These are phyloP conservation scores for Mungos mungo DNA, from an alignment of 2,113 vertebrate genomes.

Conservation along the genomic window DNA sequence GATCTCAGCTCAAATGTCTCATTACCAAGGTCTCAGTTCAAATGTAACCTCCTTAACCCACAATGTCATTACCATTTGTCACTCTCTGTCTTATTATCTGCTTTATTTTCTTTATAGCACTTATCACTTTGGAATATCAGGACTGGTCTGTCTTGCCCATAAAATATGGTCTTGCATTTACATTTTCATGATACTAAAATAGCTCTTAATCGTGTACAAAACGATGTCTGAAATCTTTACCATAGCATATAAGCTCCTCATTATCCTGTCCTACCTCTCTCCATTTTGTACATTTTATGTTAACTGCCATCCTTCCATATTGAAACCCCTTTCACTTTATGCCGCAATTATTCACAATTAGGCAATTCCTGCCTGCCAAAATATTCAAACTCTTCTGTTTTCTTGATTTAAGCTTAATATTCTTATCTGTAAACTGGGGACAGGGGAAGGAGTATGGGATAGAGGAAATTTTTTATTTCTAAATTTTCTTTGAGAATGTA, in stretches of 20 bases:
- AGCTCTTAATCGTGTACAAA: not conserved
- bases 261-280: not conserved
- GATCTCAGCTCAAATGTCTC: not conserved
- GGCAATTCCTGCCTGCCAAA: not conserved
- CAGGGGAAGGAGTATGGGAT: fast-evolving
- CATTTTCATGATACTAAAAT: not conserved
- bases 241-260: not conserved
- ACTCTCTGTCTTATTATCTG: not conserved
- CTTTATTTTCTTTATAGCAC: not conserved
- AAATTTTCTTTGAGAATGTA: not conserved
- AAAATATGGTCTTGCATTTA: not conserved
- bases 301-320: not conserved
- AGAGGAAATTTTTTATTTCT: not conserved
- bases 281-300: not conserved
- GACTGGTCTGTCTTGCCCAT: not conserved
- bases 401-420: not conserved
- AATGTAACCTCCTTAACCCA: not conserved
- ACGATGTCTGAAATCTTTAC: not conserved
- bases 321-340: not conserved
- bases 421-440: not conserved
- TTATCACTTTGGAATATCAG: not conserved
- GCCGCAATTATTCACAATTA: not conserved
- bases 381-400: not conserved
- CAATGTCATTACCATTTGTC: not conserved
- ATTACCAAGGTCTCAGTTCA: not conserved